A percentile compares a stretch with the other conserved stretches of the same genome.
phyloP scores from a whole-genome alignment of 2,113 vertebrate species.

The Mustelus asterias region DNA sequence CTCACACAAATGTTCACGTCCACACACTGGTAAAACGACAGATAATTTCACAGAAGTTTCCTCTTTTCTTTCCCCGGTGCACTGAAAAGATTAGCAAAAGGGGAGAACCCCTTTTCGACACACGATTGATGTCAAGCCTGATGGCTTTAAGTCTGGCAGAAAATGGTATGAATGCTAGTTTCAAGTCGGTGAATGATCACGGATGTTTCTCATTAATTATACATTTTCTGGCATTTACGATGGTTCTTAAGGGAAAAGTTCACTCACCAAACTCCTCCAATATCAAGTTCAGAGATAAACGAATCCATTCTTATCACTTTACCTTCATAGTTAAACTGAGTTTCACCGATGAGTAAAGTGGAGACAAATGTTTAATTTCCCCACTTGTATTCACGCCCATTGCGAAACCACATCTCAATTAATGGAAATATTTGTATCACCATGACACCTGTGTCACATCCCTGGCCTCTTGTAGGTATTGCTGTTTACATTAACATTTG shows the following conservation, averaged over 20 bases:
- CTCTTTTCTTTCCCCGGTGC: not conserved
- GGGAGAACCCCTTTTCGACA: not conserved
- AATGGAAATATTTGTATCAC: not conserved
- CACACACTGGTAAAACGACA: not conserved
- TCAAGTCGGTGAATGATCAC: conserved; percentile 1
- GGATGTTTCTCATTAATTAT: not conserved
- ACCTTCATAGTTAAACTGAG: not conserved
- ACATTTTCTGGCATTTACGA: conserved; percentile 12
- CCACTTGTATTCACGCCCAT: not conserved
- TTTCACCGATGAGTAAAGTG: conserved; percentile 20
- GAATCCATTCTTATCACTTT: conserved; percentile 16
- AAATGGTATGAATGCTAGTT: not conserved
- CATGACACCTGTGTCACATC: not conserved
- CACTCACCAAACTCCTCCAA: not conserved
- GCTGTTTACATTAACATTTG: not conserved
- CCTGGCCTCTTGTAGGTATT: not conserved
- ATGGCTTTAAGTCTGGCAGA: not conserved
- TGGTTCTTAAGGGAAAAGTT: not conserved
- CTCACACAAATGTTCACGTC: not conserved
- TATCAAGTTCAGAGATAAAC: not conserved
- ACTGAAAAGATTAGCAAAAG: not conserved
- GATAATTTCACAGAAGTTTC: not conserved
- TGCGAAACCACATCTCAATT: not conserved
- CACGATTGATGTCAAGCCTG: not conserved
- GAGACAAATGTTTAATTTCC: not conserved